Evolutionary conservation across 2,113 vertebrate genomes (phyloP).

Genomic region (Crotalus horridus): DNA sequence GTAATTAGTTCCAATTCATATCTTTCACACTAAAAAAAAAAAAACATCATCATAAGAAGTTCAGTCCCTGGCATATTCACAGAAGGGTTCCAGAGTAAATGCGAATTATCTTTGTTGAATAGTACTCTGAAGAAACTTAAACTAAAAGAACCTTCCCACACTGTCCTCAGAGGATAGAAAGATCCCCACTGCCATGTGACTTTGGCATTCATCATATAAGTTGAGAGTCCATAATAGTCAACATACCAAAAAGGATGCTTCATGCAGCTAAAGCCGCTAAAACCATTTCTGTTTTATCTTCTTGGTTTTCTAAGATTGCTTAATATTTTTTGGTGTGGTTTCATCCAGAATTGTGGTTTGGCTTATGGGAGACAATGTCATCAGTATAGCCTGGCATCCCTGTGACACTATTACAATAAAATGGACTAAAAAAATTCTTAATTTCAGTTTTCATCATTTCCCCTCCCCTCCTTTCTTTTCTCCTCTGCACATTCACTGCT

Average conservation of each 20-base stretch:
- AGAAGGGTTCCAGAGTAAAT: neutral
- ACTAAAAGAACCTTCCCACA: neutral
- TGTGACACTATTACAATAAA: conserved; percentile 40
- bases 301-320: conserved; percentile 46
- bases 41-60: neutral
- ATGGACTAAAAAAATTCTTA: conserved; percentile 24
- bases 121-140: neutral
- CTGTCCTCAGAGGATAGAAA: neutral
- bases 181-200: neutral
- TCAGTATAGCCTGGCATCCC: conserved; percentile 7
- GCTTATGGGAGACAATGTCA: conserved; percentile 17
- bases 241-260: neutral
- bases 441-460: neutral
- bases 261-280: neutral
- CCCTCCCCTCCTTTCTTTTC: neutral
- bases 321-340: conserved; percentile 45
- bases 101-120: neutral
- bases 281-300: neutral
- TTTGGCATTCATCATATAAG: too few relatives aligned
- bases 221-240: neutral
- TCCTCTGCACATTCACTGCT: neutral
- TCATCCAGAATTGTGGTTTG: conserved; percentile 54
- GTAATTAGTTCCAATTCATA: neutral
- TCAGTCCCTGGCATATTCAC: neutral
- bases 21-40: neutral